Evolutionary conservation across 2,113 vertebrate species (phyloP), one percentile per base, ranked within the genome.

Genomic region (Onychostruthus taczanowskii): DNA sequence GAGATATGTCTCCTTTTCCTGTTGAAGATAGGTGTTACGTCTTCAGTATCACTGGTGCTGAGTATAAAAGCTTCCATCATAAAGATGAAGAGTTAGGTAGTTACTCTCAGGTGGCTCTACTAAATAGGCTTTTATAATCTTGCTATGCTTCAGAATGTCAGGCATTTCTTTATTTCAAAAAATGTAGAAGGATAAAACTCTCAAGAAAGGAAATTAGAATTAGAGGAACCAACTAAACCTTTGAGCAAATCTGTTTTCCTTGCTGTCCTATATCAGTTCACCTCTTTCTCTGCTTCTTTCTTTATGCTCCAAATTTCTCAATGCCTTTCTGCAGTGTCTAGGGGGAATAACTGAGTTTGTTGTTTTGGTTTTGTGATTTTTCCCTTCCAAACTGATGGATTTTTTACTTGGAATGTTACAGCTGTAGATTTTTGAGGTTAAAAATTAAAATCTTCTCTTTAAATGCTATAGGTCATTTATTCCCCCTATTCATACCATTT

Each of bases 401-500:
- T 96, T 95, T 82, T 87, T 56, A 61, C 53, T 69, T 76, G n/a
- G 20, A 39, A 79, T 96, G 88, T 88, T 96, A 87, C 53, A 93
- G 55, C 80, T 96, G 64, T 96, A 78, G 28, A 84, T 64, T 97
- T 96, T 95, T 94, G 55, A 89, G 24, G 19, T 76, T 95, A 89
- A 96, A 87, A 81, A 28, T 26, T 2, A 50, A 95, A 94, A 95
- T 93, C n/a, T 90, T 85, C 30, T 89, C 59, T 89, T 79, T 93
- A 77, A 94, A 93, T 74, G 64, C 37, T 31, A 20, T 7, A 31
- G 6, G 39, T 53, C 20, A 18, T 31, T 69, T 80, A 69, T 53
- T 79, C 0, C 20, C 7, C 6, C 31, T 72, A 21, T 64, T 74
- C 31, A 46, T 41, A 70, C 59, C 84, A 30, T 50, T 95, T 74